Evolutionary conservation across 1,140 invertebrate species (phyloP), one percentile per base, ranked within the genome.

Genomic region (Himalopsyche phryganea): DNA sequence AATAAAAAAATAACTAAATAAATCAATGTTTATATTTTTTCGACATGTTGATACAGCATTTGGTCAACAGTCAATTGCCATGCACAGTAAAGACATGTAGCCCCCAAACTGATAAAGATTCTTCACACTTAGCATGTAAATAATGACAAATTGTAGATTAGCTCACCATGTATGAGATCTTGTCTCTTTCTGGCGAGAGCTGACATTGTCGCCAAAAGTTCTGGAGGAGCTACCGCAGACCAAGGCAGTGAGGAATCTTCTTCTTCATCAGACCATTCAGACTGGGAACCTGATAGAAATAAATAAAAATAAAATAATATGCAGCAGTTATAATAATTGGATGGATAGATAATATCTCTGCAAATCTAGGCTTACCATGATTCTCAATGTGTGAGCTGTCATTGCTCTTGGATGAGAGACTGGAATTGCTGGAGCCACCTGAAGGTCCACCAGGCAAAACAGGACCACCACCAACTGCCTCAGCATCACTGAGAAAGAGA

Each of bases 151-250:
- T n/a, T n/a, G n/a, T n/a, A n/a, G n/a, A n/a, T n/a, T n/a, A 19
- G 60, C 74, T 72, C 66, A 96, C 94, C 94, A 75, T 98, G 98
- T 56, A 98, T 94, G 68, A 98, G 91, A 80, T 98, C 95, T 77
- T 98, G 96, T 63, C 94, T 81, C 73, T 98, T 98, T 89, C 74
- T 93, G 87, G 66, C 71, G 66, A 73, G 71, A 49, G 66, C 57
- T 9, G 74, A 75, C 23, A 82, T 67, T 15, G 71, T 68, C 13
- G 82, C 75, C 6, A 94, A 75, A 35, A 88, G 80, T 42, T 96
- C 92, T 50, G 88, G 87, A 6, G 90, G 81, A 18, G 98, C 84
- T 49, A 85, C 83, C 62, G 89, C 88, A 58, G 91, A 87, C 88
- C 94, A 83, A 60, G 80, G 79, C 11, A 72, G 72, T 35, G 79